A percentile compares a stretch with the other conserved stretches of the same genome.
These are phyloP conservation scores for Phalanger gymnotis DNA, from an alignment of 2,797 vertebrate genomes.

Conservation along the genomic window DNA sequence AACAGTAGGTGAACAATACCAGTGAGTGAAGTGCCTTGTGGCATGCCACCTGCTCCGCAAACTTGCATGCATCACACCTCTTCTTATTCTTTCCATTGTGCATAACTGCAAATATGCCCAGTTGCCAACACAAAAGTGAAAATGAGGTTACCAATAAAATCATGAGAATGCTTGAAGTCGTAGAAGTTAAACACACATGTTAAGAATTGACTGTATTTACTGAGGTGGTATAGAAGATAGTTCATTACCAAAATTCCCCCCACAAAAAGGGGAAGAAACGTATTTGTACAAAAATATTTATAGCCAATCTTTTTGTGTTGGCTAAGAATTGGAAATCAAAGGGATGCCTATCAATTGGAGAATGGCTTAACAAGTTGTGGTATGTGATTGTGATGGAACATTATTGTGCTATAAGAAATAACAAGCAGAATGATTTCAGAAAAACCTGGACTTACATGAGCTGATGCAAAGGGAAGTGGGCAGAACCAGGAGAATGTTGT, in stretches of 20 bases:
- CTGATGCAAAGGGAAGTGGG: neutral
- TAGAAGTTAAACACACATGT: neutral
- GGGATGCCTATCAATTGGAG: neutral
- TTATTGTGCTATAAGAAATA: neutral
- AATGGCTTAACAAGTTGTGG: neutral
- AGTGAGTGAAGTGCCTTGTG: neutral
- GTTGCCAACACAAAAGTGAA: neutral
- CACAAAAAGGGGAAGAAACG: neutral
- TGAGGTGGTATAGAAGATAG: neutral
- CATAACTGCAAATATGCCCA: neutral
- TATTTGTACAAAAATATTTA: neutral
- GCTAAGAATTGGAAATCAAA: neutral
- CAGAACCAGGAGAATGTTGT: neutral
- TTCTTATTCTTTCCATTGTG: neutral
- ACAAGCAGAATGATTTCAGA: neutral
- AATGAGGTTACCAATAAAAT: neutral
- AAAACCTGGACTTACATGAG: neutral
- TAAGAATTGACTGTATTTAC: neutral
- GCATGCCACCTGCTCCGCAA: neutral
- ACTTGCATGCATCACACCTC: neutral
- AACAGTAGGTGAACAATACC: neutral
- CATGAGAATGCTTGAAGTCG: neutral
- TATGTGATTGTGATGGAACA: neutral
- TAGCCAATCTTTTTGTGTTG: neutral
- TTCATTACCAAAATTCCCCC: neutral